Percentiles rank a stretch among this genome's conserved stretches.
These are phyloP conservation scores for Oreochromis tanganicae DNA, from an alignment of 2,113 vertebrate genomes.

Conservation along the genomic window DNA sequence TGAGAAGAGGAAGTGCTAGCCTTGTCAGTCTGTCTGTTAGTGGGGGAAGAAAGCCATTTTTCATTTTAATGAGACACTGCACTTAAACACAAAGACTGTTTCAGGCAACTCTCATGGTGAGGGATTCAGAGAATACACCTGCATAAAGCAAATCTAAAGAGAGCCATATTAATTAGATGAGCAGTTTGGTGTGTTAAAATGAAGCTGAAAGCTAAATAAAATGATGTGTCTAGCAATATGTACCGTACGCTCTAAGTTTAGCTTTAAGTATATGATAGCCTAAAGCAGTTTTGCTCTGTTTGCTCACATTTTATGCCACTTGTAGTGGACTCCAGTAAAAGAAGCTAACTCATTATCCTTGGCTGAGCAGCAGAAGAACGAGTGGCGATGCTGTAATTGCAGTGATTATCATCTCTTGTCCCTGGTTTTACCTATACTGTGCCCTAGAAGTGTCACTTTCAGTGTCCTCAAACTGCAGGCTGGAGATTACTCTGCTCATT, in stretches of 20 bases:
- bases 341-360: not conserved
- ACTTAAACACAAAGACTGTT: not conserved
- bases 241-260: not conserved
- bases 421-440: slow-evolving; percentile 26
- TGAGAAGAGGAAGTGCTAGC: not conserved
- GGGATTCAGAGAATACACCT: not conserved
- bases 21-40: not conserved
- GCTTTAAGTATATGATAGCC: not conserved
- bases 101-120: not conserved
- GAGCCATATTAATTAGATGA: not conserved
- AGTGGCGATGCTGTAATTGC: slow-evolving; percentile 30
- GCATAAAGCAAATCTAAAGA: not conserved
- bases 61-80: not conserved
- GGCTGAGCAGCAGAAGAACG: not conserved
- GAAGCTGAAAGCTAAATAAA: not conserved
- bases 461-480: slow-evolving; percentile 35
- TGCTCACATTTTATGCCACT: not conserved
- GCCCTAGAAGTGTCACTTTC: slow-evolving; percentile 53
- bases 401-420: slow-evolving; percentile 33
- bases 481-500: slow-evolving; percentile 16
- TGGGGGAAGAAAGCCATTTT: not conserved
- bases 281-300: not conserved
- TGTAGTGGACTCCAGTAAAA: not conserved
- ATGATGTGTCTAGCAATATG: not conserved
- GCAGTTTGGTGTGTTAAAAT: not conserved